Base-by-base conservation (phyloP, 2,113 vertebrate genomes). In the Mesitornis unicolor region DNA sequence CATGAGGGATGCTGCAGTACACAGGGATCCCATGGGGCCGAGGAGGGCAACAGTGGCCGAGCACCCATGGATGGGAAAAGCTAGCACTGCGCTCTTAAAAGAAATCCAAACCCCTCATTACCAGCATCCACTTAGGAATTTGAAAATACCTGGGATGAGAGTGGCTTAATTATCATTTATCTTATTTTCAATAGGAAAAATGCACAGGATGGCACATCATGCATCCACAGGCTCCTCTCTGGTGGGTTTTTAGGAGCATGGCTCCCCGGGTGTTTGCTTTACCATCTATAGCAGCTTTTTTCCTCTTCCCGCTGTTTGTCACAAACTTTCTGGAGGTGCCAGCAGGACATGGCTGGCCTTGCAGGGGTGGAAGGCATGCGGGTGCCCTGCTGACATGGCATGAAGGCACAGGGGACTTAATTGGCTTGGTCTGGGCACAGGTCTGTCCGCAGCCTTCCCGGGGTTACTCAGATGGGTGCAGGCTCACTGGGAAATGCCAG, bases 401-500 rank as follows among this genome's bases (percentile, higher is more conserved):
- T n/a, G n/a, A n/a, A n/a, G n/a, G 5, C 50, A 18, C 19, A 13
- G 68, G 35, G 38, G 42, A 1, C 31, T 9, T 6, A 1, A 6
- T 25, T 7, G 57, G 45, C 65, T n/a, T 35, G 10, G 42, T n/a
- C 38, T 4, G 1, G 16, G 13, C 13, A 0, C 0, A 2, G 16
- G 16, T 11, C 63, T 4, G 1, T 6, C 38, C 14, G 1, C 59
- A 50, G 64, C 80, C 35, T 13, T 36, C 36, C 81, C 11, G 1
- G 4, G 35, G 17, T 1, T 21, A 38, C 68, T 78, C 0, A 0
- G 64, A 20, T 8, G 7, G 43, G 19, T 16, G 38, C 43, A 28
- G 12, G 26, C 50, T 73, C 9, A 0, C 35, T 96, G 95, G 95
- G 96, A 97, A 97, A 65, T 47, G 42, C 67, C 89, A 57, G 19